Evolutionary conservation across 2,888 invertebrate genomes (phyloP).

Genomic region (Barypeithes pellucidus): DNA sequence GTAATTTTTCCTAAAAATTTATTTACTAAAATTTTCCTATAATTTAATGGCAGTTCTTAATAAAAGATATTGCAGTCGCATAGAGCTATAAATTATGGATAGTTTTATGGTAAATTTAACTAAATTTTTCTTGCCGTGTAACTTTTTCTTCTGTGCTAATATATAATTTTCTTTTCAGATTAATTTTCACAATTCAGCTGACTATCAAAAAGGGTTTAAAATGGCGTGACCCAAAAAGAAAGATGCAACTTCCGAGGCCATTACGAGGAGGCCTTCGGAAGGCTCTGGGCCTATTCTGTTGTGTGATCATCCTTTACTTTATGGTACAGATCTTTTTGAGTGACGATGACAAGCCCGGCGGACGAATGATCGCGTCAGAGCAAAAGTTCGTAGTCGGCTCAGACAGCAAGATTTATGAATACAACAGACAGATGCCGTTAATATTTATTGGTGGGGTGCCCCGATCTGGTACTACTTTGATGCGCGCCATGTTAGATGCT

Average conservation of each 20-base stretch:
- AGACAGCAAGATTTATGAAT: constrained; percentile 77
- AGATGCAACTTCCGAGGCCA: constrained; percentile 59
- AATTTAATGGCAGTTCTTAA: too few relatives aligned
- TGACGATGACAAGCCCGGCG: constrained; percentile 45
- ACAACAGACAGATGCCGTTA: constrained; percentile 92
- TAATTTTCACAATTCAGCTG: neutral
- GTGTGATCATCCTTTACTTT: constrained; percentile 53
- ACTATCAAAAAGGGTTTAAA: constrained; percentile 12
- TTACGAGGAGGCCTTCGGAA: constrained; percentile 58
- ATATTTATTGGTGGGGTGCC: constrained; percentile 99
- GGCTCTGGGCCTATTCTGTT: constrained; percentile 54
- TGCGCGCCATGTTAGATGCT: constrained; percentile 98
- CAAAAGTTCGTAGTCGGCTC: constrained; percentile 78
- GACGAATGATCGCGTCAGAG: constrained; percentile 56
- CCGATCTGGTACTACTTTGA: constrained; percentile 96
- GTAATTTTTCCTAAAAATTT: too few relatives aligned
- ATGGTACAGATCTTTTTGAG: constrained; percentile 49
- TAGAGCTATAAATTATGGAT: too few relatives aligned
- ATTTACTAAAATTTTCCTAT: too few relatives aligned
- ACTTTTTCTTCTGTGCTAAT: too few relatives aligned
- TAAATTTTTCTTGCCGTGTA: too few relatives aligned
- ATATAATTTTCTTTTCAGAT: constrained; percentile 25
- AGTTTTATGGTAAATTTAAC: too few relatives aligned
- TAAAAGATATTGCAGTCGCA: too few relatives aligned
- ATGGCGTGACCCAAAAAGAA: constrained; percentile 54